Evolutionary conservation across 2,888 invertebrate genomes (phyloP).

Genomic region (Tinea pellionella): DNA sequence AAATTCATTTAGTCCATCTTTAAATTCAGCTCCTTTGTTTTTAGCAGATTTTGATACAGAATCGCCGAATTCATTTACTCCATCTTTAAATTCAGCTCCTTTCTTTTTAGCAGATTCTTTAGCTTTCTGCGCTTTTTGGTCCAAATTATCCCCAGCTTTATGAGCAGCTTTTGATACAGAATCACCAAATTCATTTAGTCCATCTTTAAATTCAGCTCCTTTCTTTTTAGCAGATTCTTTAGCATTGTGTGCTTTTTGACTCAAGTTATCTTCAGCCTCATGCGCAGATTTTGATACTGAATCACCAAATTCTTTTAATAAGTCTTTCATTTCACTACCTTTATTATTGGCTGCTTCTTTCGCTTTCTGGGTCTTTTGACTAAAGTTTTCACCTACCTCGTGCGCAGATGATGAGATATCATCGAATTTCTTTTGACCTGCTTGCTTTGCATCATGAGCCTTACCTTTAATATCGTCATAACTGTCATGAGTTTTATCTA

Average conservation of each 20-base stretch:
- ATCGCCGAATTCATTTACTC: slow-evolving; percentile 25
- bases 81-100: slow-evolving; percentile 33
- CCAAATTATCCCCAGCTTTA: not conserved
- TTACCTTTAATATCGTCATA: not conserved
- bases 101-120: slow-evolving; percentile 34
- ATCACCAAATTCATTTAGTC: slow-evolving; percentile 37
- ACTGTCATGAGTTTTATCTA: slow-evolving; percentile 29
- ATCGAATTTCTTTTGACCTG: not conserved
- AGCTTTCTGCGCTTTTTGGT: slow-evolving; percentile 33
- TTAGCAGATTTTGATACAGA: slow-evolving; percentile 20
- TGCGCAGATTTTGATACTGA: slow-evolving; percentile 27
- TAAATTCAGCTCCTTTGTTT: slow-evolving; percentile 34
- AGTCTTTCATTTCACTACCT: slow-evolving; percentile 36
- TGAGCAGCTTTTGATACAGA: slow-evolving; percentile 26
- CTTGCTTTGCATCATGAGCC: not conserved
- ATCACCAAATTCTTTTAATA: slow-evolving; percentile 37
- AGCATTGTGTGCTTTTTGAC: slow-evolving; percentile 33
- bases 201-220: slow-evolving; percentile 25
- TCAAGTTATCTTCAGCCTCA: not conserved
- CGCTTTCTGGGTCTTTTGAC: slow-evolving; percentile 33
- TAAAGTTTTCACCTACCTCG: not conserved
- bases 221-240: slow-evolving; percentile 33
- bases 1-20: slow-evolving; percentile 35
- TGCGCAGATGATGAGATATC: slow-evolving; percentile 19
- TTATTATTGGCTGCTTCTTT: slow-evolving; percentile 33